Conservation (phyloP, 2,113 vertebrate genomes). For the Taurulus bubalis region DNA sequence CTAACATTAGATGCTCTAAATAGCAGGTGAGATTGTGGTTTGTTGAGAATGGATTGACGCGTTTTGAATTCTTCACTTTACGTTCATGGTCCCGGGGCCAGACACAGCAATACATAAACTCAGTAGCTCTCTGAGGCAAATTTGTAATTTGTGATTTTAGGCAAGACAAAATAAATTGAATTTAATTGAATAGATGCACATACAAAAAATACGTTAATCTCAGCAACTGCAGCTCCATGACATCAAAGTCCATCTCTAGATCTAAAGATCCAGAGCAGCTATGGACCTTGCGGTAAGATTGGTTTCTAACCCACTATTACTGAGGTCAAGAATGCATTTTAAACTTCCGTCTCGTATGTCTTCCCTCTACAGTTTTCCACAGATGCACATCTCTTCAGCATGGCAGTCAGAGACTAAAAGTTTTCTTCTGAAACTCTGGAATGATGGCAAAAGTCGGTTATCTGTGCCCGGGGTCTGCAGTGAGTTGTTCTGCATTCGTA, state of each 20-base stretch:
- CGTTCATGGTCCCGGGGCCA: not conserved
- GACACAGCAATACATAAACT: not conserved
- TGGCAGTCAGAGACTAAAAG: constrained; percentile 1
- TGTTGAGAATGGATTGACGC: not conserved
- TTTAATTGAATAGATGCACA: not conserved
- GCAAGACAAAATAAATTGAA: too few species aligned
- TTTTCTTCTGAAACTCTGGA: constrained; percentile 14
- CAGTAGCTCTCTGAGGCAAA: not conserved
- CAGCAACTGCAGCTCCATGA: not conserved
- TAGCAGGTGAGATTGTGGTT: not conserved
- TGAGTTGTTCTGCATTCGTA: constrained; percentile 36
- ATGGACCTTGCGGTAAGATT: not conserved
- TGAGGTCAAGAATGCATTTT: not conserved
- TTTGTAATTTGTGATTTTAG: too few species aligned
- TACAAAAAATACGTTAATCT: too few species aligned
- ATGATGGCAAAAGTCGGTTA: not conserved
- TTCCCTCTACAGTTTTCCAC: not conserved
- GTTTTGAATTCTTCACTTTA: constrained; percentile 8
- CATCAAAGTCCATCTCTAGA: not conserved
- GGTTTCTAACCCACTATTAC: not conserved
- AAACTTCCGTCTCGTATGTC: not conserved
- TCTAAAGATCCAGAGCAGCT: not conserved
- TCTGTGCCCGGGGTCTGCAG: constrained; percentile 24
- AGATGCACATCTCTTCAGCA: not conserved
- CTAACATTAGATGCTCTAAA: not conserved